phyloP scores from a whole-genome alignment of 2,113 vertebrate genomes.

The Nycticorax nycticorax region DNA sequence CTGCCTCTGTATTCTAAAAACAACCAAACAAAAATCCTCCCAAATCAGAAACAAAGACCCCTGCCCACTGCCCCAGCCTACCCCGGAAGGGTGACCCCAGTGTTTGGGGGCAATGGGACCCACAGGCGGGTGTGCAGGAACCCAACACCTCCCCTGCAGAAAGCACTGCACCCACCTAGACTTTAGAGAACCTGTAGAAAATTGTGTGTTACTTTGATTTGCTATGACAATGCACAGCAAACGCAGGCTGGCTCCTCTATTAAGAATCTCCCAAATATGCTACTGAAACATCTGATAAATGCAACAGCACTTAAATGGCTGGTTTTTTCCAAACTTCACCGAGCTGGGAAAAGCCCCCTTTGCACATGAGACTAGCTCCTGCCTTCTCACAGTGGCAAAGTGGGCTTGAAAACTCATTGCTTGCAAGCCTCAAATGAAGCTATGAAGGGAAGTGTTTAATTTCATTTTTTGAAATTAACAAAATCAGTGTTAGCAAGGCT shows the following conservation, averaged over 20 bases:
- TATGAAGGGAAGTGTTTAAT: neutral
- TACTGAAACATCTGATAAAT: neutral
- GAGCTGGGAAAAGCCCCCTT: neutral
- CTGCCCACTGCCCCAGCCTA: no score
- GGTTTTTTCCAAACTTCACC: neutral
- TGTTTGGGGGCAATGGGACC: neutral
- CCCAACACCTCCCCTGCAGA: neutral
- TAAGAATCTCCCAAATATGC: neutral
- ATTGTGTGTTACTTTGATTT: neutral
- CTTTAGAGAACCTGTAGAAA: neutral
- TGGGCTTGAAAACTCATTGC: neutral
- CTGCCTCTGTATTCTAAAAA: neutral
- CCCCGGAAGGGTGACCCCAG: neutral
- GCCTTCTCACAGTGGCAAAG: neutral
- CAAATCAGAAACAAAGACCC: neutral
- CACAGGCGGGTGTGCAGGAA: neutral
- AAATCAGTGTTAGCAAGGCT: neutral
- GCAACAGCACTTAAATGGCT: neutral
- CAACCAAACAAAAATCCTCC: neutral
- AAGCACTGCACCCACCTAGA: neutral
- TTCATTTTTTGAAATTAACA: neutral
- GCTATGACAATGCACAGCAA: fast-evolving
- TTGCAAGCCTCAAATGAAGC: neutral
- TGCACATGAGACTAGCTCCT: neutral
- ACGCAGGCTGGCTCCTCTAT: neutral